These are phyloP conservation scores for Drymonia ruficornis DNA, from an alignment of 2,888 invertebrate genomes.

Conservation along the genomic window DNA sequence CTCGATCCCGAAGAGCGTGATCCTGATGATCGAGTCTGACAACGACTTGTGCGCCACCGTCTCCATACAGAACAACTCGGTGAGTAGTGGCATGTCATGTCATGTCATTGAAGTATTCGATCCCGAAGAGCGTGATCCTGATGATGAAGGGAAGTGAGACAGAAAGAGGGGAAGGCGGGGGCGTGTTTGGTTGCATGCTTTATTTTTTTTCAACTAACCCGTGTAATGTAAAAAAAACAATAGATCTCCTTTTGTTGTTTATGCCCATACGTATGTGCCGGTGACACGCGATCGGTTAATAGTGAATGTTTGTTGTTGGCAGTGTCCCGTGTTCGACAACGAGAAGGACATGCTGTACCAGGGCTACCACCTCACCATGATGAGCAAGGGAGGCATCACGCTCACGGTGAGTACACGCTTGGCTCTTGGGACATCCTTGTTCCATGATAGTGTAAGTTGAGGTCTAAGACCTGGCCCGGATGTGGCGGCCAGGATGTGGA, in stretches of 20 bases:
- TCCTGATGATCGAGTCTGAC: constrained; percentile 86
- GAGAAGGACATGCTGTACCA: constrained; percentile 89
- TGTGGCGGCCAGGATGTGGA: too few species aligned
- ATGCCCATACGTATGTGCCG: not conserved
- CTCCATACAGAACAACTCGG: constrained; percentile 90
- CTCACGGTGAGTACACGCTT: constrained; percentile 85
- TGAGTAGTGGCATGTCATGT: too few species aligned
- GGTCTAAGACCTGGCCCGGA: too few species aligned
- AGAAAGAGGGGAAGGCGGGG: too few species aligned
- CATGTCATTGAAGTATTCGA: constrained; percentile 71
- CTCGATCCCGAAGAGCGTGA: constrained; percentile 77
- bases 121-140: constrained; percentile 83
- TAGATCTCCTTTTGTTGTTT: too few species aligned
- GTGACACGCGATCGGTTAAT: too few species aligned
- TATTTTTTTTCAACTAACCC: too few species aligned
- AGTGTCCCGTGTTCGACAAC: constrained; percentile 94
- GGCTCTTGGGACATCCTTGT: not conserved
- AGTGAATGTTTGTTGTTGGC: constrained; percentile 6
- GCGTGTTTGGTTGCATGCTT: too few species aligned
- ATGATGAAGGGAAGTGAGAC: too few species aligned
- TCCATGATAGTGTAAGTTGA: too few species aligned
- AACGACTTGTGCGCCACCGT: constrained; percentile 89
- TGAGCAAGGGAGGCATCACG: constrained; percentile 90
- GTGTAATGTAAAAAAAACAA: too few species aligned
- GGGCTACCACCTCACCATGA: constrained; percentile 91